Conservation (phyloP, 2,113 vertebrate species). For the Corynorhinus townsendii region DNA sequence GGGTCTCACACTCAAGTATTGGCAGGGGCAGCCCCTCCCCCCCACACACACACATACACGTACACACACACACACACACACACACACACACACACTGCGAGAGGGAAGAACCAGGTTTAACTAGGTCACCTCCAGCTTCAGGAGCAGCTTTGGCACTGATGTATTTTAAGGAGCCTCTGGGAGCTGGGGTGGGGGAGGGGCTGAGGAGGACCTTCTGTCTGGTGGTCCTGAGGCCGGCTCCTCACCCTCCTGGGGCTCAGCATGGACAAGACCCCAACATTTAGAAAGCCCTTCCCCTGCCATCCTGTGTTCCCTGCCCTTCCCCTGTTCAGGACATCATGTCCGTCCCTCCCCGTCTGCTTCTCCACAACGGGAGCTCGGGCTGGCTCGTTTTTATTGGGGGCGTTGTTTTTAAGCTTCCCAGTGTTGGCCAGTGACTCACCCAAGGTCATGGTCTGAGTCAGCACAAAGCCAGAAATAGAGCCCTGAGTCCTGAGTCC, state of each 20-base stretch:
- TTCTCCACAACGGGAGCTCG: neutral
- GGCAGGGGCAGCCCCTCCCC: neutral
- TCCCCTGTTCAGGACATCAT: neutral
- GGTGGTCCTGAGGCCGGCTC: neutral
- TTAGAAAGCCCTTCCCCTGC: neutral
- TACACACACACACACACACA: no score
- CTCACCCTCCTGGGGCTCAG: neutral
- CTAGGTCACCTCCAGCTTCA: constrained; percentile 61
- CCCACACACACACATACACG: neutral
- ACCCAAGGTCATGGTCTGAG: constrained; percentile 69
- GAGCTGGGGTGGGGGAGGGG: neutral
- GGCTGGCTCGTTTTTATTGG: neutral
- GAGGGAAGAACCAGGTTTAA: constrained; percentile 33
- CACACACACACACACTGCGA: rapidly evolving
- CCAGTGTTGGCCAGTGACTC: constrained; percentile 52
- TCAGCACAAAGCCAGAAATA: constrained; percentile 63
- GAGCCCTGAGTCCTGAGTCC: constrained; percentile 39
- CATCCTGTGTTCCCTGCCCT: neutral
- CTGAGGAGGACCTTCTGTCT: neutral
- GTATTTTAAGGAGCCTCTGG: constrained; percentile 49
- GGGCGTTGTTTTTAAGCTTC: constrained; percentile 44
- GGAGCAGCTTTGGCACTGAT: neutral
- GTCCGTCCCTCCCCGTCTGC: neutral
- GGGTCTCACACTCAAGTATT: neutral
- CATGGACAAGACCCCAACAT: rapidly evolving